phyloP scores from a whole-genome alignment of 2,888 invertebrate genomes.

The Pasiphila rectangulata region DNA sequence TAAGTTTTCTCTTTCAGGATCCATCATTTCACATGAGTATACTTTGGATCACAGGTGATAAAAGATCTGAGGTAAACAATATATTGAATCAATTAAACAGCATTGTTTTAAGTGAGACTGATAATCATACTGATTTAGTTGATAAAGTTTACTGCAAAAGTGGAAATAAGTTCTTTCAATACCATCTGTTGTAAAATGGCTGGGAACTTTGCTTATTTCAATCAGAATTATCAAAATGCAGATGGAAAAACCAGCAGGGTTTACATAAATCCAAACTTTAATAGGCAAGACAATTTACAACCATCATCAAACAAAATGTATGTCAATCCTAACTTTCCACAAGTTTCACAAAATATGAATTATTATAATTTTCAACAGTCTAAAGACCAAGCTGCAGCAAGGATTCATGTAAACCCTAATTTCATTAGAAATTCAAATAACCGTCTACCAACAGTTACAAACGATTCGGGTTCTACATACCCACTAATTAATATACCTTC shows the following conservation, averaged over 20 bases:
- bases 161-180: constrained; percentile 87
- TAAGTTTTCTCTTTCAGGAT: constrained; percentile 79
- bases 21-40: constrained; percentile 93
- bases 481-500: background rate
- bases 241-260: constrained; percentile 47
- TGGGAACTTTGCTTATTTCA: constrained; percentile 19
- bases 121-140: constrained; percentile 68
- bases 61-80: constrained; percentile 68
- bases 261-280: constrained; percentile 72
- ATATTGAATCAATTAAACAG: constrained; percentile 76
- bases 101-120: constrained; percentile 52
- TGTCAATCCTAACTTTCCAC: constrained; percentile 60
- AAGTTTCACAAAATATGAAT: constrained; percentile 26
- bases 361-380: constrained; percentile 5
- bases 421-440: constrained; percentile 43
- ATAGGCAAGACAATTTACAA: constrained; percentile 31
- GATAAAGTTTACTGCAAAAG: constrained; percentile 84
- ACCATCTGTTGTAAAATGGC: constrained; percentile 62
- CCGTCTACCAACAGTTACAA: background rate
- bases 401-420: constrained; percentile 76
- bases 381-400: constrained; percentile 33
- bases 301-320: constrained; percentile 41
- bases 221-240: constrained; percentile 25
- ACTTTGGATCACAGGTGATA: constrained; percentile 88
- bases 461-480: background rate